Conservation (phyloP, 2,797 vertebrate species). For the Pogonophryne albipinna region DNA sequence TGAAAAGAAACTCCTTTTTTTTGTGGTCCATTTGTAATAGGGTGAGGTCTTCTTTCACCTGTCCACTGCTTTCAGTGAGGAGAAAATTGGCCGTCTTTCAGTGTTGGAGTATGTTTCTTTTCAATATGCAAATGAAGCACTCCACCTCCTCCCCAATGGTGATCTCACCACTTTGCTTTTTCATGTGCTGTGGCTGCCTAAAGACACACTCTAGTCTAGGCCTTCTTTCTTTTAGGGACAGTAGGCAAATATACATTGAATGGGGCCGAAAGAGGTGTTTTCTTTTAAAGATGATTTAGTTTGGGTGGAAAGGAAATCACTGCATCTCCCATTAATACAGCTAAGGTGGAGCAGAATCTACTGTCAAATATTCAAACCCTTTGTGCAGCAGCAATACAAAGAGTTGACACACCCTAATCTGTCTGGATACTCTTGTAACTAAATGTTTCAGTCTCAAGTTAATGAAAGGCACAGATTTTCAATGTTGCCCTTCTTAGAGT, state of each 20-base stretch:
- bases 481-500: neutral
- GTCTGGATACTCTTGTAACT: neutral
- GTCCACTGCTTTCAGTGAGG: slow-evolving; percentile 49
- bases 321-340: neutral
- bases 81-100: slow-evolving; percentile 57
- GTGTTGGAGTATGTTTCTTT: slow-evolving; percentile 60
- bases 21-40: slow-evolving; percentile 34
- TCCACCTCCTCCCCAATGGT: slow-evolving; percentile 39
- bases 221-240: slow-evolving; percentile 34
- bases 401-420: neutral
- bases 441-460: no score
- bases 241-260: neutral
- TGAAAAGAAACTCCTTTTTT: slow-evolving; percentile 54
- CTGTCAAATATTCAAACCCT: neutral
- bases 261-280: neutral
- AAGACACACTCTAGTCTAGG: neutral
- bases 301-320: neutral
- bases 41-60: slow-evolving; percentile 68
- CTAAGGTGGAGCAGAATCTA: neutral
- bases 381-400: slow-evolving; percentile 16
- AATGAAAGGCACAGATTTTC: neutral
- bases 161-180: slow-evolving; percentile 65
- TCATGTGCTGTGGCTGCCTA: slow-evolving; percentile 28
- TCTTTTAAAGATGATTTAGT: neutral
- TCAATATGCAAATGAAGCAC: slow-evolving; percentile 68